Conservation (phyloP, 2,113 vertebrate species). For the Corythaeola cristata region DNA sequence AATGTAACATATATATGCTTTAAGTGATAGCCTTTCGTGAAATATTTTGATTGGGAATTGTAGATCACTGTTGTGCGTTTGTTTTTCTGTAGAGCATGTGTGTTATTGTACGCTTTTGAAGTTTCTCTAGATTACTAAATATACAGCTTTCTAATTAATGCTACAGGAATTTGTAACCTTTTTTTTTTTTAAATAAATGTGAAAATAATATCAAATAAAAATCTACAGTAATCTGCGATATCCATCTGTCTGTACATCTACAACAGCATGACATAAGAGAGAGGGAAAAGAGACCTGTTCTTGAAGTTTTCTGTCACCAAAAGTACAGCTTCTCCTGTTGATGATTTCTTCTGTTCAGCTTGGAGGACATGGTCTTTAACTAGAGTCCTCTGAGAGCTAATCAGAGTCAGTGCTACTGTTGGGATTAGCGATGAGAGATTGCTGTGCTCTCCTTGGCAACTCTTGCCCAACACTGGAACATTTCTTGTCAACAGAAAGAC, state of each 20-base stretch:
- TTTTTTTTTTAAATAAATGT: background rate
- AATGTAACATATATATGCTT: background rate
- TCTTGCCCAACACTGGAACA: background rate
- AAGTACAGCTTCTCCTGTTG: background rate
- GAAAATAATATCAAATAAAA: background rate
- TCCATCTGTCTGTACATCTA: background rate
- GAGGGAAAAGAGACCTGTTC: background rate
- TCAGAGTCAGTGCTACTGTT: background rate
- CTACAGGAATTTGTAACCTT: background rate
- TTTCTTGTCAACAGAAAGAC: background rate
- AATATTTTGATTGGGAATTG: background rate
- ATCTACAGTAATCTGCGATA: background rate
- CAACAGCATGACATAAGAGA: background rate
- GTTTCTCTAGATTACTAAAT: background rate
- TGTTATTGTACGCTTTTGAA: background rate
- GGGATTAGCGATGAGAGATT: constrained; percentile 2
- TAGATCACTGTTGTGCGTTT: rapidly evolving
- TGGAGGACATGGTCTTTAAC: background rate
- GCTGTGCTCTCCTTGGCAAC: constrained; percentile 26
- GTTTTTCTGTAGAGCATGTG: background rate
- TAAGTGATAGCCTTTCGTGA: background rate
- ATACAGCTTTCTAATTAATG: background rate
- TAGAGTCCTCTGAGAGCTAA: constrained; percentile 37
- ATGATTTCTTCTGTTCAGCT: background rate
- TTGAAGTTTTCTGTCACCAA: background rate